Evolutionary conservation across 2,888 invertebrate species (phyloP).

Genomic region (Chironomus riparius): DNA sequence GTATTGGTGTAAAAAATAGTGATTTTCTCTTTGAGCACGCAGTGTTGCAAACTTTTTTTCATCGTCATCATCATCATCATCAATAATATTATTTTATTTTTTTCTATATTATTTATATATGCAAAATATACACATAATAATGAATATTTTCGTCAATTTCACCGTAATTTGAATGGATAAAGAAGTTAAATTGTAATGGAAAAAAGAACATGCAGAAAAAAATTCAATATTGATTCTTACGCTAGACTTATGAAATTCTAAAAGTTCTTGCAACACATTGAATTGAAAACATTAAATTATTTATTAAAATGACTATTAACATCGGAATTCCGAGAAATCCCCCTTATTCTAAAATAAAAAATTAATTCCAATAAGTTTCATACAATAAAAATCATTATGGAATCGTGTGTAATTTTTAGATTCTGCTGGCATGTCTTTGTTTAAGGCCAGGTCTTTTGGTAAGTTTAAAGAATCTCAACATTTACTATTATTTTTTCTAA

Average conservation of each 20-base stretch:
- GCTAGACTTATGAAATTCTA: too few relatives aligned
- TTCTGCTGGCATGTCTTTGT: constrained; percentile 67
- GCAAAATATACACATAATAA: too few relatives aligned
- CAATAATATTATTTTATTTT: neutral
- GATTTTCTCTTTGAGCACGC: constrained; percentile 24
- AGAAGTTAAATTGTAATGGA: constrained; percentile 33
- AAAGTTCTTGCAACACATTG: too few relatives aligned
- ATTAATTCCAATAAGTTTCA: too few relatives aligned
- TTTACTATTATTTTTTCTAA: constrained; percentile 7
- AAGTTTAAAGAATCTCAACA: constrained; percentile 43
- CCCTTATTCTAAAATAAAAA: too few relatives aligned
- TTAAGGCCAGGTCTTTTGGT: constrained; percentile 67
- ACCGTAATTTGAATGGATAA: too few relatives aligned
- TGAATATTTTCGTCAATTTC: too few relatives aligned
- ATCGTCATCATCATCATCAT: constrained; percentile 1
- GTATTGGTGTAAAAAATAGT: constrained; percentile 22
- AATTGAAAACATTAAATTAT: neutral
- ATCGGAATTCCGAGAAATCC: too few relatives aligned
- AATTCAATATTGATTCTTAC: too few relatives aligned
- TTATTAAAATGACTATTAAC: too few relatives aligned
- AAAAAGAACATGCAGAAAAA: constrained; percentile 34
- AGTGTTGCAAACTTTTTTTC: constrained; percentile 23
- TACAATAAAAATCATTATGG: too few relatives aligned
- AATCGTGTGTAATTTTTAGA: constrained; percentile 44
- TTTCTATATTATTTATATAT: neutral